Conservation (phyloP, 2,888 invertebrate genomes). For the Rhagonycha fulva region DNA sequence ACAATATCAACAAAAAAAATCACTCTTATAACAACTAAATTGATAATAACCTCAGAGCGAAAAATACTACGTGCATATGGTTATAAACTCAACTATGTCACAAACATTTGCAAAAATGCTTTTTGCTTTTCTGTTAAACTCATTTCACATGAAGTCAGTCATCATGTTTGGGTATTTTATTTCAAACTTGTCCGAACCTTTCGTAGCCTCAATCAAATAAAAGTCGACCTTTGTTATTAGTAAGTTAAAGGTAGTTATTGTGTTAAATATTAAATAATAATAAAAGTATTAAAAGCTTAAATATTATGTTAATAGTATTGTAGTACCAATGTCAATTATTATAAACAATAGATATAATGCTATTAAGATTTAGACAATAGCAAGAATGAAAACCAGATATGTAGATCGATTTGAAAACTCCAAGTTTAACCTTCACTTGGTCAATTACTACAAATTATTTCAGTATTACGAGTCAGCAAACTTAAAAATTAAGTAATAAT, state of each 20-base stretch:
- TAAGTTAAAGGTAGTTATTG: neutral
- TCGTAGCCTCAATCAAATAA: neutral
- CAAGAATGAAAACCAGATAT: neutral
- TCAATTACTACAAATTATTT: neutral
- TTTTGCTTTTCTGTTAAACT: neutral
- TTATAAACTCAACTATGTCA: too few species aligned
- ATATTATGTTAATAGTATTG: too few species aligned
- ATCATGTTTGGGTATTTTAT: neutral
- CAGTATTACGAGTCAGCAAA: neutral
- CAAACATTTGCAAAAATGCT: neutral
- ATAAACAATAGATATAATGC: too few species aligned
- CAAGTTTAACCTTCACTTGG: neutral
- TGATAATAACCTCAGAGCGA: too few species aligned
- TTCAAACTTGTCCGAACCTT: neutral
- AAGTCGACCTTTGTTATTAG: neutral
- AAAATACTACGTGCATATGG: too few species aligned
- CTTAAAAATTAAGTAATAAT: neutral
- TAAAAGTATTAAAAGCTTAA: neutral
- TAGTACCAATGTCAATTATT: too few species aligned
- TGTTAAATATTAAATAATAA: neutral
- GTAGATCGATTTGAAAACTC: neutral
- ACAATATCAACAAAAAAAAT: too few species aligned
- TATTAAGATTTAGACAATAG: too few species aligned
- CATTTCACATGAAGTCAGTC: neutral
- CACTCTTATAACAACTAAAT: too few species aligned